These are phyloP conservation scores for cattle (Bos taurus) DNA, from an alignment of 2,113 vertebrate species.

Conservation along the genomic window ARS-UCD2.0 NC_037330.1:47515001-47515500, in stretches of 20 bases:
- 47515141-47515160: background rate
- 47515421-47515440: background rate
- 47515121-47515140: background rate
- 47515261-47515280: background rate
- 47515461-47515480: background rate
- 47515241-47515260: background rate
- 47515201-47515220: background rate
- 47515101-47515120: background rate
- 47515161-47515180: background rate
- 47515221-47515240: constrained; percentile 18
- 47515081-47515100: constrained; percentile 21
- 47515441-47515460: background rate
- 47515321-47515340: background rate
- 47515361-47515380: background rate
- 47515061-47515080: constrained; percentile 4
- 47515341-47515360: background rate
- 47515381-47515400: background rate
- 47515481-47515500: background rate
- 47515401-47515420: background rate
- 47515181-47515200: background rate
- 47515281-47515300: background rate
- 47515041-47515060: background rate
- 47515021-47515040: background rate
- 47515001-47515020: background rate
- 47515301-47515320: background rate